These are phyloP conservation scores for Anseranas semipalmata DNA, from an alignment of 2,113 vertebrate species.

Conservation along the genomic window DNA sequence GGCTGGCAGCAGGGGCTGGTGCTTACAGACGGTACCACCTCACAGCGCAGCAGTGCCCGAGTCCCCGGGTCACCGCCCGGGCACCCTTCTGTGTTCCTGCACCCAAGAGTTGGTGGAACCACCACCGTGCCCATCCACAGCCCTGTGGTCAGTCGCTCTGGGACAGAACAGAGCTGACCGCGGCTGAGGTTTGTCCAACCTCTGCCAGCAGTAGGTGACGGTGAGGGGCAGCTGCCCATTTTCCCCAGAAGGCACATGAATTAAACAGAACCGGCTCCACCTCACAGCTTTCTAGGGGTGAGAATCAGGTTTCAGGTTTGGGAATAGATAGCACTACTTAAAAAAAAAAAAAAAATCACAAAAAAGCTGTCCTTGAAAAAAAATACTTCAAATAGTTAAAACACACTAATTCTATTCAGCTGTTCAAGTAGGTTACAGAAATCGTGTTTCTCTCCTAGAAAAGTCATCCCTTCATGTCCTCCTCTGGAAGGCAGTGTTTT, in stretches of 20 bases:
- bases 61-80: neutral
- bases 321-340: neutral
- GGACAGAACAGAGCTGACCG: neutral
- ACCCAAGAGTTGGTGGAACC: neutral
- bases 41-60: neutral
- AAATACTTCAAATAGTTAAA: neutral
- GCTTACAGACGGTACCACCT: neutral
- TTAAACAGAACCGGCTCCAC: too few relatives aligned
- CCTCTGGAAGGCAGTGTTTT: neutral
- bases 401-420: neutral
- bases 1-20: neutral
- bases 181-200: neutral
- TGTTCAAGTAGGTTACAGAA: neutral
- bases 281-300: neutral
- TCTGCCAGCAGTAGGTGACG: neutral
- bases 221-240: neutral
- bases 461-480: neutral
- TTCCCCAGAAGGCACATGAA: too few relatives aligned
- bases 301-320: neutral
- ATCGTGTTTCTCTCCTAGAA: neutral
- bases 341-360: neutral
- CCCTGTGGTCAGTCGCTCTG: rapidly evolving
- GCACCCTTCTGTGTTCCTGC: rapidly evolving
- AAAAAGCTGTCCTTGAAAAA: neutral
- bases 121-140: rapidly evolving